Conservation (phyloP, 2,113 vertebrate species). For the Smithornis capensis region DNA sequence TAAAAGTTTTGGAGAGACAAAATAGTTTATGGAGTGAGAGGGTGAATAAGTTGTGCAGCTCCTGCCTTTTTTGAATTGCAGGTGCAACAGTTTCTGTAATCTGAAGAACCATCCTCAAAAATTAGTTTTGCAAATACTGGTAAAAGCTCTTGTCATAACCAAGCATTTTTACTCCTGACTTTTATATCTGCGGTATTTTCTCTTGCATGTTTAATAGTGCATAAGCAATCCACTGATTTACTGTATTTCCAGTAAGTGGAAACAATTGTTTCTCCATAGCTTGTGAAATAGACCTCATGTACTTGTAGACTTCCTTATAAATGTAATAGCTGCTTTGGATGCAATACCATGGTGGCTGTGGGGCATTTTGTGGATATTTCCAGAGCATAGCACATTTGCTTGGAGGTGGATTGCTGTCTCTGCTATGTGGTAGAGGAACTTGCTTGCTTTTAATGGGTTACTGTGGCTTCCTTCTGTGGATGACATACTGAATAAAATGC, state of each 20-base stretch:
- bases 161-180: not conserved
- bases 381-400: not conserved
- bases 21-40: accelerated
- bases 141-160: not conserved
- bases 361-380: not conserved
- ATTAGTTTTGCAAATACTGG: not conserved
- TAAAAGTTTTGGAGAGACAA: not conserved
- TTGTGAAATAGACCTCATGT: conserved; percentile 17
- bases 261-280: conserved; percentile 46
- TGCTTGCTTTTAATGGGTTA: not conserved
- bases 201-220: not conserved
- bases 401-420: not conserved
- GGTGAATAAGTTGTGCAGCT: not conserved
- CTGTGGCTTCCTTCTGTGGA: not conserved
- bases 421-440: not conserved
- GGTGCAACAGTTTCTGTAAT: not conserved
- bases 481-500: not conserved
- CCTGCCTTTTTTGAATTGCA: not conserved
- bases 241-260: conserved; percentile 24
- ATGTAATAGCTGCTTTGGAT: not conserved
- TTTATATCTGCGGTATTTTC: not conserved
- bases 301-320: not conserved
- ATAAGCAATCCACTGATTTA: not conserved
- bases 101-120: not conserved
- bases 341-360: not conserved